phyloP scores from a whole-genome alignment of 2,888 invertebrate species.

The Oxystoma pomonae region DNA sequence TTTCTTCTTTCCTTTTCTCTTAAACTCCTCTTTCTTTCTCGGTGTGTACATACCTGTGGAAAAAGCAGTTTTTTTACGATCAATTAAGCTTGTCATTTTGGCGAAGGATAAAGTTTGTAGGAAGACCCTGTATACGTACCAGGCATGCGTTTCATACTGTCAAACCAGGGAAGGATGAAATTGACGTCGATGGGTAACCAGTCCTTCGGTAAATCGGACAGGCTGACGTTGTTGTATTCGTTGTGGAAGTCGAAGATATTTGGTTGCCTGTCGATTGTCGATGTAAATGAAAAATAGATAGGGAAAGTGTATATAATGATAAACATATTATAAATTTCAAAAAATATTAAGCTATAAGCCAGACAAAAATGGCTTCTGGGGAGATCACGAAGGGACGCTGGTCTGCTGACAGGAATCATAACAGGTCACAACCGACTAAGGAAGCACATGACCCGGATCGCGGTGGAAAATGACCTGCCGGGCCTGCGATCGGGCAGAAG shows the following conservation, averaged over 20 bases:
- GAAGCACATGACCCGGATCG: too few relatives aligned
- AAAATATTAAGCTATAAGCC: too few relatives aligned
- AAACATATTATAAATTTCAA: too few relatives aligned
- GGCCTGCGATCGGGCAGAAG: too few relatives aligned
- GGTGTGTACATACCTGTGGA: background rate
- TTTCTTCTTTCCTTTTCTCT: background rate
- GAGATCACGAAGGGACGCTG: too few relatives aligned
- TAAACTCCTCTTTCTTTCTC: background rate
- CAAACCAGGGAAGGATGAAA: constrained; percentile 31
- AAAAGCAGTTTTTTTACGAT: background rate
- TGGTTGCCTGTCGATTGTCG: background rate
- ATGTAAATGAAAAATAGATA: background rate
- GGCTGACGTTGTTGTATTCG: constrained; percentile 23
- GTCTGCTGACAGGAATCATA: too few relatives aligned
- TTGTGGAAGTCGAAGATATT: constrained; percentile 26
- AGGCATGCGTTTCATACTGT: constrained; percentile 27
- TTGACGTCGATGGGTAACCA: constrained; percentile 34
- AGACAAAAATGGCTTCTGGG: too few relatives aligned
- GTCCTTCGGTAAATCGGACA: constrained; percentile 14
- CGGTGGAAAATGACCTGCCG: too few relatives aligned
- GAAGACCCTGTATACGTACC: constrained; percentile 24
- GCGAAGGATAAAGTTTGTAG: background rate
- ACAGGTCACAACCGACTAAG: too few relatives aligned
- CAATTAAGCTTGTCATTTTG: too few relatives aligned
- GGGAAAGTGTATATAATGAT: too few relatives aligned